Conservation (phyloP, 2,797 vertebrate genomes). For the Ctenosaura bakeri region DNA sequence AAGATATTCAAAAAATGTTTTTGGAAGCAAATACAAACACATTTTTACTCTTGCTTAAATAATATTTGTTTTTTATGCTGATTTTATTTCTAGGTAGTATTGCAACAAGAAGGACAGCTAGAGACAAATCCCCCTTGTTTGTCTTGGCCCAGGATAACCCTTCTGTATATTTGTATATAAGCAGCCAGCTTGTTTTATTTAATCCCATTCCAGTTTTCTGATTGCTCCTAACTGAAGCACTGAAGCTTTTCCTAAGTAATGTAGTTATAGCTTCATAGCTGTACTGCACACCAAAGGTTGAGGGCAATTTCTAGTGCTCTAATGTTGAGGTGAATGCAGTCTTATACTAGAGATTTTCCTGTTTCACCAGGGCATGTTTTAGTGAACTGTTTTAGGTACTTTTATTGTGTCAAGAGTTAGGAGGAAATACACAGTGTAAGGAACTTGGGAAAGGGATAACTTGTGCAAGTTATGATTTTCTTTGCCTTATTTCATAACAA, state of each 20-base stretch:
- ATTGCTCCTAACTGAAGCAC: neutral
- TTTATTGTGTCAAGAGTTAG: neutral
- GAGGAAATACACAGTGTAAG: neutral
- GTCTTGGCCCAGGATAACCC: neutral
- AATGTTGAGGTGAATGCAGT: neutral
- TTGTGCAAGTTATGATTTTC: neutral
- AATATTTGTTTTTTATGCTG: neutral
- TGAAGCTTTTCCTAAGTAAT: neutral
- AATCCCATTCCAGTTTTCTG: neutral
- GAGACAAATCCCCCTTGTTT: neutral
- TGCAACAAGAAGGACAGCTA: neutral
- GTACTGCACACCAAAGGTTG: neutral
- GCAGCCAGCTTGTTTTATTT: neutral
- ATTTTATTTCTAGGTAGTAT: conserved; percentile 5
- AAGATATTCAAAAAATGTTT: neutral
- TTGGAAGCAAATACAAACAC: neutral
- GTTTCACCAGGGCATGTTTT: neutral
- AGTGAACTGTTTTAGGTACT: neutral
- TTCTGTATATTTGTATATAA: neutral
- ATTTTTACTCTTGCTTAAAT: neutral
- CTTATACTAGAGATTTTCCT: neutral
- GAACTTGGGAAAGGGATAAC: neutral
- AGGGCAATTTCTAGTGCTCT: neutral
- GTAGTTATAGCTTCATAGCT: neutral
- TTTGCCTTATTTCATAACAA: neutral